A percentile compares a stretch with the other conserved stretches of the same genome.
Conservation (phyloP, 2,888 invertebrate species). For the Scaptomyza flava region DNA sequence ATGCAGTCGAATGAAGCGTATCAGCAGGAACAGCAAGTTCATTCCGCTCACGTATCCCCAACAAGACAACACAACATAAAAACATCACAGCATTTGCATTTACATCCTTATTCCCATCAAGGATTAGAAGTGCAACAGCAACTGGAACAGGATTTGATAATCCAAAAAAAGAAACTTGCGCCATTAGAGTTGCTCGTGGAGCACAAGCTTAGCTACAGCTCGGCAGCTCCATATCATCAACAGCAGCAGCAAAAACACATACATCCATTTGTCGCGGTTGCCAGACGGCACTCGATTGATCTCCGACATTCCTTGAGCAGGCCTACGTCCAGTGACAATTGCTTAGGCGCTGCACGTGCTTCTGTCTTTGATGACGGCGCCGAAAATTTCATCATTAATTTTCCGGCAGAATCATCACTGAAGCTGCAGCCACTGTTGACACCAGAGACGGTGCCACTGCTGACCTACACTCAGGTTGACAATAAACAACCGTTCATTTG, state of each 20-base stretch:
- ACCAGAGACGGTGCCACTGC: slow-evolving; percentile 82
- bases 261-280: slow-evolving; percentile 28
- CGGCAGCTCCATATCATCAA: slow-evolving; percentile 58
- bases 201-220: slow-evolving; percentile 77
- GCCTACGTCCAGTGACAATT: slow-evolving; percentile 73
- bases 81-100: slow-evolving; percentile 18
- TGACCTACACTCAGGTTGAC: slow-evolving; percentile 82
- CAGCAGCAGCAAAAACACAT: slow-evolving; percentile 25
- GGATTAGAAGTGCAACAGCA: slow-evolving; percentile 25
- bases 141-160: slow-evolving; percentile 32
- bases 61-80: slow-evolving; percentile 45
- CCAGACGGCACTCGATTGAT: slow-evolving; percentile 43
- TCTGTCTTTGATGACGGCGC: slow-evolving; percentile 81
- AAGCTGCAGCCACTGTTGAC: slow-evolving; percentile 69
- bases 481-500: slow-evolving; percentile 80
- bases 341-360: slow-evolving; percentile 50
- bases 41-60: slow-evolving; percentile 41
- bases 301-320: slow-evolving; percentile 46
- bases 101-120: neutral
- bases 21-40: slow-evolving; percentile 44
- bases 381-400: slow-evolving; percentile 81
- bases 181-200: slow-evolving; percentile 77
- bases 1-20: slow-evolving; percentile 77
- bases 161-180: slow-evolving; percentile 66
- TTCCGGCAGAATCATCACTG: slow-evolving; percentile 79